phyloP scores from a whole-genome alignment of 2,113 vertebrate genomes.

The Campylomormyrus tamandua region DNA sequence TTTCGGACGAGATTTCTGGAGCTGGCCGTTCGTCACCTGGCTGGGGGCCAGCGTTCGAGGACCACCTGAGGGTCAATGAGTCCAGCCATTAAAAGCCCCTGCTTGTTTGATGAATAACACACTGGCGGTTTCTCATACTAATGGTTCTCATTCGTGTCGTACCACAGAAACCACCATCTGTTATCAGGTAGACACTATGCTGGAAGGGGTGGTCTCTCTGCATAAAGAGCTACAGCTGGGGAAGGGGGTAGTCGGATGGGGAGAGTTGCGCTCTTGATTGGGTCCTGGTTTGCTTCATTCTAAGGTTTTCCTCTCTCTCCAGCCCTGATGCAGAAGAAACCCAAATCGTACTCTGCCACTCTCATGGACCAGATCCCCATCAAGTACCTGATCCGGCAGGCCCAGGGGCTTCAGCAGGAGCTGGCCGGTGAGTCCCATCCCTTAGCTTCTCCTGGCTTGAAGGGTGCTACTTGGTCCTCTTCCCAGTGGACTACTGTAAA shows the following conservation, averaged over 20 bases:
- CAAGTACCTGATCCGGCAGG: slow-evolving; percentile 92
- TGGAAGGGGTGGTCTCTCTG: not conserved
- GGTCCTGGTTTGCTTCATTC: not conserved
- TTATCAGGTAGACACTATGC: not conserved
- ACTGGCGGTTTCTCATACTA: not conserved
- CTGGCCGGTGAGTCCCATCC: slow-evolving; percentile 72
- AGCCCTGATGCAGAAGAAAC: slow-evolving; percentile 93
- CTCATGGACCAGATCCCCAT: slow-evolving; percentile 98
- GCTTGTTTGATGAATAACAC: not conserved
- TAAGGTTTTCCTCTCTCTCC: slow-evolving; percentile 4
- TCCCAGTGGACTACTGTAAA: not conserved
- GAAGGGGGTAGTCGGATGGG: not conserved
- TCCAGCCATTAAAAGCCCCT: not conserved
- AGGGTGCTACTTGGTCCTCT: not conserved
- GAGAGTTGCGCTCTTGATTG: not conserved
- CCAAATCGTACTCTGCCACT: slow-evolving; percentile 88
- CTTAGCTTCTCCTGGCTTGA: not conserved
- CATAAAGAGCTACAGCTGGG: not conserved
- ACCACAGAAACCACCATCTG: not conserved
- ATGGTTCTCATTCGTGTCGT: not conserved
- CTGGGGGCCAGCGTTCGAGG: not conserved
- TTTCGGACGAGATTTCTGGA: not conserved
- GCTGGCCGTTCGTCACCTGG: not conserved
- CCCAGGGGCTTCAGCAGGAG: slow-evolving; percentile 90
- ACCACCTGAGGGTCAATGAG: not conserved